Evolutionary conservation across 2,797 vertebrate species (phyloP).

Genomic region (Acridotheres tristis): DNA sequence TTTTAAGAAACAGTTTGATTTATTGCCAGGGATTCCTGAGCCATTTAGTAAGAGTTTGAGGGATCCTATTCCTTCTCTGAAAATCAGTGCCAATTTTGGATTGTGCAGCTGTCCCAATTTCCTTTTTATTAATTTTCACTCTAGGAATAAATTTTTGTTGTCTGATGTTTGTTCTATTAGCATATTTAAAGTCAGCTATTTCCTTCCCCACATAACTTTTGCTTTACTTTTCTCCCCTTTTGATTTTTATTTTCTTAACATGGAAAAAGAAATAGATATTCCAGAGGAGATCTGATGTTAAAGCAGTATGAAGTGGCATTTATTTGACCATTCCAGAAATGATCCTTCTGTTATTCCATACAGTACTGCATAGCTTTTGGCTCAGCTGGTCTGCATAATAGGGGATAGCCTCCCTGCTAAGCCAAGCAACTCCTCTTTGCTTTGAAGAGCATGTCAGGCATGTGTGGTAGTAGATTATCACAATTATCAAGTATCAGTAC

Average conservation of each 20-base stretch:
- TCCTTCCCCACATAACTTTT: not conserved
- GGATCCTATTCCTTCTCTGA: slow-evolving; percentile 75
- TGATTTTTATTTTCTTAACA: not conserved
- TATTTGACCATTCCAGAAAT: slow-evolving; percentile 58
- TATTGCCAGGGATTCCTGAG: slow-evolving; percentile 75
- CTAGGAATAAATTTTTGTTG: slow-evolving; percentile 45
- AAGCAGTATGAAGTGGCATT: slow-evolving; percentile 31
- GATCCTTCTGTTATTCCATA: slow-evolving; percentile 63
- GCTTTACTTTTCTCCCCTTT: not conserved
- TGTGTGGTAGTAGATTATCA: slow-evolving; percentile 71
- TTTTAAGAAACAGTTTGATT: slow-evolving; percentile 74
- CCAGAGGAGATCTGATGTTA: not conserved
- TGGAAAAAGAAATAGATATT: not conserved
- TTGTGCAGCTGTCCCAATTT: slow-evolving; percentile 73
- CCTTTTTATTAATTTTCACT: slow-evolving; percentile 70
- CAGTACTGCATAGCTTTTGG: slow-evolving; percentile 47
- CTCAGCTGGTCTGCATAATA: slow-evolving; percentile 66
- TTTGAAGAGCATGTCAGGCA: slow-evolving; percentile 65
- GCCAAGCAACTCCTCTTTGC: slow-evolving; percentile 64
- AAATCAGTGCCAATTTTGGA: slow-evolving; percentile 70
- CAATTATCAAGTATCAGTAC: slow-evolving; percentile 75
- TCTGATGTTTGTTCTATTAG: slow-evolving; percentile 26
- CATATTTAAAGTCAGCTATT: not conserved
- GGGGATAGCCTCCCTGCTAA: slow-evolving; percentile 69
- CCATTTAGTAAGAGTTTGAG: slow-evolving; percentile 70